A percentile compares a stretch with the other conserved stretches of the same genome.
Conservation (phyloP, 2,113 vertebrate genomes). For the Pipa parva region DNA sequence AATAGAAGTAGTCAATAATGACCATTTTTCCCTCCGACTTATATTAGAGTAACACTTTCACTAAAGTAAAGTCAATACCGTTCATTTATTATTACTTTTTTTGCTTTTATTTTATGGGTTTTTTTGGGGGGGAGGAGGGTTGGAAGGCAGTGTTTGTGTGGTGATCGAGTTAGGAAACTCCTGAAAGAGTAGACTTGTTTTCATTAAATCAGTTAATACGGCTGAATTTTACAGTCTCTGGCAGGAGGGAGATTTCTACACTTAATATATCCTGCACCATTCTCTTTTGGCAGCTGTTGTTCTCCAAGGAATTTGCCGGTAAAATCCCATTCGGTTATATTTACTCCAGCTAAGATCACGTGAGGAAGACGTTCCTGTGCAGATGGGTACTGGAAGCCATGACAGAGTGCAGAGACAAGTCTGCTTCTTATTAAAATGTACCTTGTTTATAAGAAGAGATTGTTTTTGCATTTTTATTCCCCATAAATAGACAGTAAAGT, state of each 20-base stretch:
- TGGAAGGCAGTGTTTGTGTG: background rate
- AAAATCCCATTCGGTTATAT: background rate
- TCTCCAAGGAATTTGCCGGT: conserved; percentile 4
- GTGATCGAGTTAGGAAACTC: background rate
- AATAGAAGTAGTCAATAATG: too few species aligned
- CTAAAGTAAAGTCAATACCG: background rate
- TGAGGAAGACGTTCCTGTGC: background rate
- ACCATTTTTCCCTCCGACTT: too few species aligned
- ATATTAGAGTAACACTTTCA: background rate
- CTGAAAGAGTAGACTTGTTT: background rate
- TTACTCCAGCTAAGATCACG: background rate
- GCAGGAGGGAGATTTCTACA: background rate
- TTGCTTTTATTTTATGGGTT: background rate
- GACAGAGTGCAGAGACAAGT: background rate
- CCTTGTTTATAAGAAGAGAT: too few species aligned
- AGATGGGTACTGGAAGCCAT: background rate
- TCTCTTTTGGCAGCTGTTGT: conserved; percentile 1
- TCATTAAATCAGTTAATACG: conserved; percentile 1
- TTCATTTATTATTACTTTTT: background rate
- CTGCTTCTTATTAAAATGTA: too few species aligned
- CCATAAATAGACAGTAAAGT: too few species aligned
- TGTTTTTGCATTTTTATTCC: too few species aligned
- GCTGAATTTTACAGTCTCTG: background rate
- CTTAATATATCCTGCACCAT: conserved; percentile 2
- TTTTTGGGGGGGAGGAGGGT: background rate